These are phyloP conservation scores for Lasius fuliginosus DNA, from an alignment of 2,888 invertebrate species.

Conservation along the genomic window DNA sequence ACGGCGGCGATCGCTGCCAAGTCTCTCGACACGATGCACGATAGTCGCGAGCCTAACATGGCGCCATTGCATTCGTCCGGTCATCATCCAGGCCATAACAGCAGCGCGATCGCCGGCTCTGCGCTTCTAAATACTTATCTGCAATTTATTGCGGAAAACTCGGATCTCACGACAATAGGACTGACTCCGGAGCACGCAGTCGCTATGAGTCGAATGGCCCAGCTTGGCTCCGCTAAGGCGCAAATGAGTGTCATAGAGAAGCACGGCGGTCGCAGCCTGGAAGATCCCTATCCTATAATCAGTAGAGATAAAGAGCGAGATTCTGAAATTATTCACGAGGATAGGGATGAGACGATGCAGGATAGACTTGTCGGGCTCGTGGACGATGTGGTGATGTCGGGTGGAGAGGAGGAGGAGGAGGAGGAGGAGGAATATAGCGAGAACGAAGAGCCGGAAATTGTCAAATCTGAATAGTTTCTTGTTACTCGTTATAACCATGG, in stretches of 20 bases:
- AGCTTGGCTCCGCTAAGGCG: slow-evolving; percentile 90
- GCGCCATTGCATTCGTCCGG: slow-evolving; percentile 87
- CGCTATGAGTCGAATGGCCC: slow-evolving; percentile 89
- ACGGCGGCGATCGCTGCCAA: slow-evolving; percentile 91
- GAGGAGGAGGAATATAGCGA: slow-evolving; percentile 83
- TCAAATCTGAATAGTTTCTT: slow-evolving; percentile 81
- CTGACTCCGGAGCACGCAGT: slow-evolving; percentile 89
- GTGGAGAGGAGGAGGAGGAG: slow-evolving; percentile 75
- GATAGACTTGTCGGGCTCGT: slow-evolving; percentile 75
- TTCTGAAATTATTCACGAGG: slow-evolving; percentile 80
- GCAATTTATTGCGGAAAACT: slow-evolving; percentile 95
- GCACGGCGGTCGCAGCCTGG: slow-evolving; percentile 77
- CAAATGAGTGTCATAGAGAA: slow-evolving; percentile 91
- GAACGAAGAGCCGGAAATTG: slow-evolving; percentile 83
- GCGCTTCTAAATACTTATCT: slow-evolving; percentile 95
- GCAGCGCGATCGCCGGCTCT: slow-evolving; percentile 88
- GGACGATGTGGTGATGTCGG: slow-evolving; percentile 83
- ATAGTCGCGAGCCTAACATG: slow-evolving; percentile 90
- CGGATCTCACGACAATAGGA: slow-evolving; percentile 89
- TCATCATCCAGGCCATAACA: slow-evolving; percentile 74
- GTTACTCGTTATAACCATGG: neutral
- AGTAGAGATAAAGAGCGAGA: slow-evolving; percentile 83
- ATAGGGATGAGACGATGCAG: slow-evolving; percentile 76
- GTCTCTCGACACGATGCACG: slow-evolving; percentile 89
- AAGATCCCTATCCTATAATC: slow-evolving; percentile 83